Evolutionary conservation across 1,140 invertebrate genomes (phyloP).

Genomic region (Galendromus occidentalis): DNA sequence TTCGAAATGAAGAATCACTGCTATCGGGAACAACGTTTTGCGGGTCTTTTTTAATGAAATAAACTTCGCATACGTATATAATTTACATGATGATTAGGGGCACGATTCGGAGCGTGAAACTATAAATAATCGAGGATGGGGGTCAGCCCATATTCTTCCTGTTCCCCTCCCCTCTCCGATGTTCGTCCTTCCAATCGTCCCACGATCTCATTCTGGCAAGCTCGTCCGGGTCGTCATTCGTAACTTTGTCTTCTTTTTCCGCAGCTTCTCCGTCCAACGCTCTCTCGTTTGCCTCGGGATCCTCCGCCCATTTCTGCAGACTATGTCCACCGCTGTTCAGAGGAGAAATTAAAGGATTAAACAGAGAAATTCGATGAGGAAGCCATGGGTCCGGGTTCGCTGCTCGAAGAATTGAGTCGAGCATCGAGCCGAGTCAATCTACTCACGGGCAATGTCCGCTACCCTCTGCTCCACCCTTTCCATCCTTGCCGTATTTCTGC

Average conservation of each 20-base stretch:
- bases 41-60: too few relatives aligned
- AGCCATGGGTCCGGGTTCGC: too few relatives aligned
- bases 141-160: slow-evolving; percentile 3
- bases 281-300: background rate
- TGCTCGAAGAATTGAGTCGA: too few relatives aligned
- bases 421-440: too few relatives aligned
- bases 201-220: background rate
- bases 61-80: too few relatives aligned
- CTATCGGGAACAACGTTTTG: too few relatives aligned
- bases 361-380: too few relatives aligned
- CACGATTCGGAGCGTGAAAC: too few relatives aligned
- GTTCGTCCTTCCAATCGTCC: slow-evolving; percentile 7
- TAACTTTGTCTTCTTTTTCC: background rate
- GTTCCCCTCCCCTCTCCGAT: background rate
- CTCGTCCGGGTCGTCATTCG: background rate
- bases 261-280: background rate
- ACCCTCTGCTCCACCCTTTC: background rate
- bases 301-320: slow-evolving; percentile 1
- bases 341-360: too few relatives aligned
- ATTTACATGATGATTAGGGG: too few relatives aligned
- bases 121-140: too few relatives aligned
- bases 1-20: too few relatives aligned
- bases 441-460: slow-evolving; percentile 3
- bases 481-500: slow-evolving; percentile 6
- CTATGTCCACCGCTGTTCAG: background rate